Conservation (phyloP, 2,888 invertebrate species). For the Cancer borealis region DNA sequence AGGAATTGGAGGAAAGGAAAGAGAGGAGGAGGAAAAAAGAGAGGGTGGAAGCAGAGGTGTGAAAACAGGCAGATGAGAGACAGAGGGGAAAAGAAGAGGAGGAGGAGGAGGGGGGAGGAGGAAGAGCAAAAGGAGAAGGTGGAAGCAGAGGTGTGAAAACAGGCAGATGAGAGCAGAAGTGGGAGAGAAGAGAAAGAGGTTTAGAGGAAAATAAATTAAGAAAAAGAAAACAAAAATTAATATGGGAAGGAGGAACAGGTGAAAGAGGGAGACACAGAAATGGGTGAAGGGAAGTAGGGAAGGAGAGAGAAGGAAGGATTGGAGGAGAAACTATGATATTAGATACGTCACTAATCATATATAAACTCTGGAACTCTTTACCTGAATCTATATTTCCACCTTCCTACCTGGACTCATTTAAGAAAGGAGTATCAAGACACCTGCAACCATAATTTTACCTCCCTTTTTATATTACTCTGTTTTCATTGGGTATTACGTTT, state of each 20-base stretch:
- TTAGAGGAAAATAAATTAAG: not conserved
- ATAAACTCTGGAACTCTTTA: no score
- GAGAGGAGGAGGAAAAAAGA: not conserved
- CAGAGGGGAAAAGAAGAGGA: not conserved
- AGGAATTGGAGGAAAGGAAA: not conserved
- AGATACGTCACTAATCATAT: no score
- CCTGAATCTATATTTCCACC: no score
- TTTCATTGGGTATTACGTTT: no score
- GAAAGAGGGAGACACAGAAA: not conserved
- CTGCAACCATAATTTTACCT: no score
- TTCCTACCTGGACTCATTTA: no score
- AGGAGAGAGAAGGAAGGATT: not conserved
- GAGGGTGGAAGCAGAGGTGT: not conserved
- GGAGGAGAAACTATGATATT: not conserved
- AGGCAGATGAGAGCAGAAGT: not conserved
- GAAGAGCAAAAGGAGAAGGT: not conserved
- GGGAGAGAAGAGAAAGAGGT: not conserved
- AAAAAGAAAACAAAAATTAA: not conserved
- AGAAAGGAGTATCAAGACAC: no score
- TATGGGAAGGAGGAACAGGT: not conserved
- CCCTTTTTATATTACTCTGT: no score
- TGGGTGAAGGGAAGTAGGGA: not conserved
- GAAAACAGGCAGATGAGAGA: not conserved
- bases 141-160: not conserved
- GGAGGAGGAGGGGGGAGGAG: not conserved